Evolutionary conservation across 1,140 invertebrate species (phyloP).

Genomic region (Helicoverpa armigera): DNA sequence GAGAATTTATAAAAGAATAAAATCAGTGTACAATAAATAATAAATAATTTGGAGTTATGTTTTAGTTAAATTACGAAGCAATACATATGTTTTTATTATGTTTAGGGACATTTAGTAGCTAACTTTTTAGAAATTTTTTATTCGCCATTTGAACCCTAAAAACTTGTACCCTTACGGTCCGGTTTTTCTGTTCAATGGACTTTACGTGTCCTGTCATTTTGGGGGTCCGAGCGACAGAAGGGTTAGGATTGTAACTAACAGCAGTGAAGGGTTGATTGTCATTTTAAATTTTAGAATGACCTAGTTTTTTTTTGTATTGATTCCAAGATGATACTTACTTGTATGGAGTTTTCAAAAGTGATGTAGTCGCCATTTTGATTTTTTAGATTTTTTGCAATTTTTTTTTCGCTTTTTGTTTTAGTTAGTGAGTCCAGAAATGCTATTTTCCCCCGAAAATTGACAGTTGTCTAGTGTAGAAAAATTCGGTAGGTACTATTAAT

Average conservation of each 20-base stretch:
- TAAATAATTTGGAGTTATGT: no score
- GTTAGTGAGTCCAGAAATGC: background rate
- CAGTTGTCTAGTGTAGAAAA: no score
- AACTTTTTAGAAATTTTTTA: background rate
- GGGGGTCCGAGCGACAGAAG: conserved; percentile 13
- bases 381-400: background rate
- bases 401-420: background rate
- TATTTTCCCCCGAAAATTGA: no score
- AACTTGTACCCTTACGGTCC: conserved; percentile 58
- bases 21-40: no score
- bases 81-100: no score
- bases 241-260: conserved; percentile 67
- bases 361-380: background rate
- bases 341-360: background rate
- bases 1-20: no score
- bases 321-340: conserved; percentile 14
- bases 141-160: conserved; percentile 9
- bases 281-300: conserved; percentile 48
- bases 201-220: conserved; percentile 74
- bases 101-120: no score
- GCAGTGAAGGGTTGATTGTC: conserved; percentile 50
- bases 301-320: conserved; percentile 42
- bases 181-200: conserved; percentile 71
- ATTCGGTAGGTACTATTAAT: no score
- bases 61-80: no score